Percentiles rank a stretch among this genome's conserved stretches.
Conservation (phyloP, 2,113 vertebrate genomes). For the Prunella himalayana region DNA sequence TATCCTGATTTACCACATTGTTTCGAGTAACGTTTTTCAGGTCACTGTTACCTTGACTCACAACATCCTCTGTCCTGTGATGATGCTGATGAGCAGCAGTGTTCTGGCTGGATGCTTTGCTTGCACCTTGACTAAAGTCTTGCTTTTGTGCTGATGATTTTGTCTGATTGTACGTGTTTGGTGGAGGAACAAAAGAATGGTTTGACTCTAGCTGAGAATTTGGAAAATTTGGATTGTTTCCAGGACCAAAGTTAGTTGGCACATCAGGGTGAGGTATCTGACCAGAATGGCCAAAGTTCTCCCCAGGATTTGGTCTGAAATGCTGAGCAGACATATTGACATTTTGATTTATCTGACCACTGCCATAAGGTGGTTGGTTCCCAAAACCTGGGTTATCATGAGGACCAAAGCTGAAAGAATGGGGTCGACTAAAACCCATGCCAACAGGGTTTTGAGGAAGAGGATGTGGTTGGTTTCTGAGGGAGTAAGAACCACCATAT, state of each 20-base stretch:
- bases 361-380: slow-evolving; percentile 67
- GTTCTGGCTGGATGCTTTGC: slow-evolving; percentile 63
- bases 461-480: slow-evolving; percentile 76
- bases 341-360: slow-evolving; percentile 63
- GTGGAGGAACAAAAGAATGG: slow-evolving; percentile 72
- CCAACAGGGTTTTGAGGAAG: slow-evolving; percentile 78
- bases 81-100: slow-evolving; percentile 66
- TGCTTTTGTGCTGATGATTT: slow-evolving; percentile 70
- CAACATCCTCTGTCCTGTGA: slow-evolving; percentile 69
- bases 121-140: slow-evolving; percentile 66
- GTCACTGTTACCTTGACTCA: slow-evolving; percentile 65
- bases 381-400: slow-evolving; percentile 71
- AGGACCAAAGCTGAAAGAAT: slow-evolving; percentile 73
- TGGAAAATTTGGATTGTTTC: slow-evolving; percentile 66
- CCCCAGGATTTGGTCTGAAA: slow-evolving; percentile 73
- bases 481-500: slow-evolving; percentile 72
- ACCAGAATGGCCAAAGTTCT: slow-evolving; percentile 71
- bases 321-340: slow-evolving; percentile 73
- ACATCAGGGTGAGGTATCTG: slow-evolving; percentile 69
- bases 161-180: slow-evolving; percentile 61
- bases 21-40: slow-evolving; percentile 64
- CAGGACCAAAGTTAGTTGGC: slow-evolving; percentile 68
- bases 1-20: slow-evolving; percentile 56
- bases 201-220: slow-evolving; percentile 66
- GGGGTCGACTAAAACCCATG: slow-evolving; percentile 75